These are phyloP conservation scores for Metaphire vulgaris DNA, from an alignment of 1,140 invertebrate species.

Conservation along the genomic window DNA sequence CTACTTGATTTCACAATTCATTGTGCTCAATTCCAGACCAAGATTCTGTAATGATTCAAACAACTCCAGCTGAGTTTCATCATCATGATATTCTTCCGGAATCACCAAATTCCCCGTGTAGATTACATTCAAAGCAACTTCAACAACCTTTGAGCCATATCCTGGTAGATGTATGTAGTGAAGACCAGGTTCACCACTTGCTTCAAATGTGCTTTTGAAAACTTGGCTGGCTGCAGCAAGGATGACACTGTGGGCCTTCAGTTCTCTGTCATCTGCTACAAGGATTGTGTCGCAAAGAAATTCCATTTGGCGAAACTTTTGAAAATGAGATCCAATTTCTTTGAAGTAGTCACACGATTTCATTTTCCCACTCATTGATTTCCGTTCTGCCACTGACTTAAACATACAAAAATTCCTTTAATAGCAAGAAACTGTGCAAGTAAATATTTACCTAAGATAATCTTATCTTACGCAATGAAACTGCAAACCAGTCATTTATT, in stretches of 20 bases:
- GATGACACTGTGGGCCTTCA: not conserved
- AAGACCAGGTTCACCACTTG: not conserved
- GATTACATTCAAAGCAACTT: conserved; percentile 5
- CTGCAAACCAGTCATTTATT: too few species aligned
- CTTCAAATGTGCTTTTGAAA: conserved; percentile 1
- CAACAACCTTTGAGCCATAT: not conserved
- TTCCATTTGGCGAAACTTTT: not conserved
- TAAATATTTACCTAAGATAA: too few species aligned
- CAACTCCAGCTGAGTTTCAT: not conserved
- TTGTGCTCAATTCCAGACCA: not conserved
- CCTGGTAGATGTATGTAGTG: conserved; percentile 1
- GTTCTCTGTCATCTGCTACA: conserved; percentile 5
- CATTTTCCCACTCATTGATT: not conserved
- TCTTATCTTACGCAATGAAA: too few species aligned
- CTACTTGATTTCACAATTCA: too few species aligned
- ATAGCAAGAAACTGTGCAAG: too few species aligned
- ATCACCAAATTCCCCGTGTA: conserved; percentile 7
- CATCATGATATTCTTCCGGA: not conserved
- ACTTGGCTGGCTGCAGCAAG: not conserved
- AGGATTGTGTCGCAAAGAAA: conserved; percentile 8
- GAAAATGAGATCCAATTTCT: not conserved
- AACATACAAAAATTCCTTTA: too few species aligned
- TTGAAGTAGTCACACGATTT: not conserved
- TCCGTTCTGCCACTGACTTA: too few species aligned
- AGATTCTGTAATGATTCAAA: not conserved